Percentiles rank a stretch among this genome's conserved stretches.
Conservation (phyloP, 2,113 vertebrate species). For the Triplophysa tibetana region DNA sequence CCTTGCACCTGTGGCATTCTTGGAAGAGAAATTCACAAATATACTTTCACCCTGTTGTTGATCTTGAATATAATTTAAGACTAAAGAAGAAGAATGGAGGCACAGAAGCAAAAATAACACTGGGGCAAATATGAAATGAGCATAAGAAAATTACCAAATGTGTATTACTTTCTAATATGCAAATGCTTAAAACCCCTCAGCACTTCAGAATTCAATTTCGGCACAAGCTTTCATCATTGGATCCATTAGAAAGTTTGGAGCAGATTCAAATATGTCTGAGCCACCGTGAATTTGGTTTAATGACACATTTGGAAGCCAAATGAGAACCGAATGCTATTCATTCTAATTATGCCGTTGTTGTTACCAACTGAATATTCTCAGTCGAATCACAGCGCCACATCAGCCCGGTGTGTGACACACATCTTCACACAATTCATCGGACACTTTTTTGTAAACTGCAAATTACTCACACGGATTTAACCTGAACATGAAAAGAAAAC, state of each 20-base stretch:
- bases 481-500: neutral
- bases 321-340: constrained; percentile 11
- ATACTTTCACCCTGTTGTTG: too few species aligned
- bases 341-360: neutral
- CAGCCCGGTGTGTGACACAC: neutral
- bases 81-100: too few species aligned
- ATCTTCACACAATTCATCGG: neutral
- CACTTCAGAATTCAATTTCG: constrained; percentile 15
- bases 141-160: neutral
- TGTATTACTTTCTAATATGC: neutral
- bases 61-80: too few species aligned
- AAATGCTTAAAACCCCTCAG: neutral
- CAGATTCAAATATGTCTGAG: constrained; percentile 20
- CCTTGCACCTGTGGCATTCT: too few species aligned
- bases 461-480: neutral
- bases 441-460: constrained; percentile 2
- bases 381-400: neutral
- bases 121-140: neutral
- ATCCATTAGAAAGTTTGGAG: constrained; percentile 21
- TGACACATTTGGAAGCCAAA: constrained; percentile 22
- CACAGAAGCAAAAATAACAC: neutral
- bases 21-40: too few species aligned
- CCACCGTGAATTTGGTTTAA: constrained; percentile 18
- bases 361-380: neutral
- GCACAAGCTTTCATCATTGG: neutral